Conservation (phyloP, 1,140 invertebrate species). For the Callitettix versicolor region DNA sequence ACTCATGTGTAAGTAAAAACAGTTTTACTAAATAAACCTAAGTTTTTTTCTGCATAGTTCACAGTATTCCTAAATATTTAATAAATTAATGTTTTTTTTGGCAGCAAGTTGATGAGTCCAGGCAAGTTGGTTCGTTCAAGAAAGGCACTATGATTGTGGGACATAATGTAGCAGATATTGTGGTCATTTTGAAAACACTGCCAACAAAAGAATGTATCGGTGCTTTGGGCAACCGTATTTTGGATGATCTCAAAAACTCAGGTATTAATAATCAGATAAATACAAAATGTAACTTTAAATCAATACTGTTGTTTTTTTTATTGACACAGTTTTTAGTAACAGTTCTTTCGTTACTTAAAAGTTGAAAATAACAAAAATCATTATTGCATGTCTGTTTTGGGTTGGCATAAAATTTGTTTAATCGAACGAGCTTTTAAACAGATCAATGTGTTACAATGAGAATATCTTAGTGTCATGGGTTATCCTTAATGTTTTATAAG, state of each 20-base stretch:
- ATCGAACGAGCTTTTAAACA: no score
- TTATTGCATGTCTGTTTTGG: no score
- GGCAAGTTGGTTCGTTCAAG: conserved; percentile 94
- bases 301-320: neutral
- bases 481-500: no score
- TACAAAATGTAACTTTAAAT: neutral
- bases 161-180: conserved; percentile 90
- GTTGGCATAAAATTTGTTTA: no score
- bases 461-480: no score
- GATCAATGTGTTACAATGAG: no score
- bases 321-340: neutral
- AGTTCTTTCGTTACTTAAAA: no score
- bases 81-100: conserved; percentile 18
- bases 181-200: conserved; percentile 95
- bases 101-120: conserved; percentile 92
- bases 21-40: no score
- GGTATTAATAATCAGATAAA: neutral
- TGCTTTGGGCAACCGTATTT: conserved; percentile 29
- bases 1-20: conserved; percentile 77
- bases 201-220: conserved; percentile 92
- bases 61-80: neutral
- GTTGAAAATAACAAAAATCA: no score
- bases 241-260: conserved; percentile 21
- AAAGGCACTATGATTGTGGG: conserved; percentile 96
- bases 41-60: neutral